Evolutionary conservation across 1,140 invertebrate species (phyloP), one percentile per base, ranked within the genome.

Genomic region (Ephestia elutella): DNA sequence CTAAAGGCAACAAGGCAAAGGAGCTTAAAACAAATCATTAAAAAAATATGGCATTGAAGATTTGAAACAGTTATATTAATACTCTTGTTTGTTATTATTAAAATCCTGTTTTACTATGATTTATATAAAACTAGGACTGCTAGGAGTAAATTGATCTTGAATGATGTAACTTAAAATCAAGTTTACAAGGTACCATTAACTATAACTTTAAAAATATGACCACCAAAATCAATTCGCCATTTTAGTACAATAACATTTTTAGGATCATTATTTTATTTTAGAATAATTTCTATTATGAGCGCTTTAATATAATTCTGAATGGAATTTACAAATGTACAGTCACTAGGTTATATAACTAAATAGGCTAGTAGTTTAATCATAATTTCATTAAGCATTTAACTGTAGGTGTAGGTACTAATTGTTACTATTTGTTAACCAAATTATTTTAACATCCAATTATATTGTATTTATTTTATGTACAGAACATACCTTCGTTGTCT

Each of bases 21-120:
- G 9, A 87, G 80, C 67, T 57, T 66, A 49, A 86, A 84, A 63
- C 75, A 80, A 57, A 75, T 63, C 20, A 49, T 62, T 60, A 25
- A 10, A 10, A 60, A 44, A 65, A 57, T 15, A 44, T 51, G 25
- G 9, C n/a, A 44, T 51, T 8, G 11, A 44, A 44, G 5, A 17
- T 15, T 44, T n/a, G 38, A 44, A 44, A 15, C 5, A 15, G 10
- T 4, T 44, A 44, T 15, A 15, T 15, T 15, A 44, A 1, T 44
- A 44, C n/a, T 44, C 2, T 1, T 44, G 13, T 44, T 44, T 54
- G 60, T 55, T 63, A 54, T 54, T 30, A 58, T 30, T 59, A 58
- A 64, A 60, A 63, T 58, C 25, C 30, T 58, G 65, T 32, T 32
- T 32, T 10, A 28, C 25, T 28, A 28, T 28, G 25, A n/a, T n/a